Evolutionary conservation across 2,113 vertebrate species (phyloP), one percentile per base, ranked within the genome.

Genomic region (Phrynosoma blainvillii): DNA sequence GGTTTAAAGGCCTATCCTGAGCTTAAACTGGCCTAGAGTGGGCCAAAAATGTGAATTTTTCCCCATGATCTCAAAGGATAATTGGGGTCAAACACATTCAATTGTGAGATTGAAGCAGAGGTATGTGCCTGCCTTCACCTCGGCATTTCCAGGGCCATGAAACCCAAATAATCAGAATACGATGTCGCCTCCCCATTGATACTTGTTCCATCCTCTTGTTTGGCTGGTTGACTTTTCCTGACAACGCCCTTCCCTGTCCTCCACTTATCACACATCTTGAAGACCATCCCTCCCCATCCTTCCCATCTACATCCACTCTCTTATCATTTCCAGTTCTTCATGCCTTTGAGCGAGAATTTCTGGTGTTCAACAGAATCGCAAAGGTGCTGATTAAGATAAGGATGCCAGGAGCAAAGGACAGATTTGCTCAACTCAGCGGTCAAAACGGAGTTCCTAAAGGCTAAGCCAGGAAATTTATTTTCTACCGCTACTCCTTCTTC

Each of bases 341-440:
- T 18, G 14, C 47, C 83, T 80, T 76, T 87, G 9, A 94, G 68
- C 87, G 93, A 87, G 84, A 56, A 77, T 87, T 90, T 91, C 88
- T 71, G n/a, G 87, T 78, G 87, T 79, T 87, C 87, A 84, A 90
- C 73, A 81, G 7, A 30, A 21, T 85, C 89, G 79, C 88, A 90
- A 94, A 92, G 74, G 65, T 91, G 73, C 83, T 88, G 89, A 91
- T 91, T 66, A 74, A 94, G 92, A 94, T 90, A 92, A 93, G 79
- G 65, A 87, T 65, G 84, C 7, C 62, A 89, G 73, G 90, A 92
- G 83, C 86, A 86, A 88, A 92, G 88, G 79, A 86, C 13, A 36
- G 90, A 76, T 90, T 90, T 78, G n/a, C 52, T 75, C 30, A 27
- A 74, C 1, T 92, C 88, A 90, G 87, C 88, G 89, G 9, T 76